Evolutionary conservation across 2,113 vertebrate species (phyloP), one percentile per base, ranked within the genome.

Genomic region (Sclerurus mexicanus): DNA sequence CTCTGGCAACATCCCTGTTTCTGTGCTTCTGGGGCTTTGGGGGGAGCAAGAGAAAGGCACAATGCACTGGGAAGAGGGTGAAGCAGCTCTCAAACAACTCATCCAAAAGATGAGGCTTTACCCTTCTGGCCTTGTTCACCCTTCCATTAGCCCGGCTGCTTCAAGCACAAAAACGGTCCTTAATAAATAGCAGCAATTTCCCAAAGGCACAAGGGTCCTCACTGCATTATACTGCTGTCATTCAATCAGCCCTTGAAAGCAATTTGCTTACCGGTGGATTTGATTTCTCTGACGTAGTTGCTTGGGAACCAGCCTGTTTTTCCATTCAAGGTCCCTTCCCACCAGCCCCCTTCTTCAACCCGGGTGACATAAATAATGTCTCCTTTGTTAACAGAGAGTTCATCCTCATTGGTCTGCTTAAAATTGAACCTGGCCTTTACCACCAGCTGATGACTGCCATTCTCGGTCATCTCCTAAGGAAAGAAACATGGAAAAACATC

Each of bases 381-480:
- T 24, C 99, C 99, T 98, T 99, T 99, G 95, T 79, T 98, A 96
- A 99, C 99, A 0, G 99, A 99, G 84, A 99, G 98, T 93, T 99
- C 99, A 67, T 99, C 99, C 96, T 99, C 99, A n/a, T 99, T 99
- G 94, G 98, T 99, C 97, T 99, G 99, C 96, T 99, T 99, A 97
- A 99, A 99, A 98, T 99, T 99, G 98, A 99, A 99, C 97, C 99
- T 98, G 27, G 99, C 99, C 97, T 99, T 99, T 95, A 99, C 99
- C 97, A 99, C 97, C 98, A 98, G 95, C 98, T 99, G 86, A 96
- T 98, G 63, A 90, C 98, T 98, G 68, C 99, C 99, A 97, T 99
- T 99, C 97, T 99, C 99, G 4, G 98, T 98, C 99, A 99, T 99
- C 93, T 99, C 99, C 99, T 99, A 97, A 62, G 40, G 76, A 62